Conservation (phyloP, 2,888 invertebrate genomes). For the Drosophila sordidapex region DNA sequence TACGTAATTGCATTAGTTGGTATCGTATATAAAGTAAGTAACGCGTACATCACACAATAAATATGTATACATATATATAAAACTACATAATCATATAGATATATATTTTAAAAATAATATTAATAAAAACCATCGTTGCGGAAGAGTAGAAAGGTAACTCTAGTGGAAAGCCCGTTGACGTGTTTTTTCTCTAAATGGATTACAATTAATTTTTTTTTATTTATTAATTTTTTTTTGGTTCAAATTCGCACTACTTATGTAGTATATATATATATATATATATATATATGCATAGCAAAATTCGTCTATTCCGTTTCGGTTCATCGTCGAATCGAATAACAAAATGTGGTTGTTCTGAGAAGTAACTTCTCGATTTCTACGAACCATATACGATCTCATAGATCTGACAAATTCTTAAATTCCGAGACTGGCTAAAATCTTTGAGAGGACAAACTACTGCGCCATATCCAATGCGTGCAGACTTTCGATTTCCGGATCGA, state of each 20-base stretch:
- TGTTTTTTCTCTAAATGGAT: constrained; percentile 37
- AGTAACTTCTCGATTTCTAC: constrained; percentile 31
- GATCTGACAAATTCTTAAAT: constrained; percentile 53
- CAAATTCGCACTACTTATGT: constrained; percentile 35
- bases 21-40: constrained; percentile 63
- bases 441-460: constrained; percentile 44
- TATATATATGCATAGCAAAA: constrained; percentile 47
- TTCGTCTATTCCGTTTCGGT: constrained; percentile 39
- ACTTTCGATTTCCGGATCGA: constrained; percentile 83
- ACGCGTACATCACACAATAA: constrained; percentile 73
- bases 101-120: not conserved
- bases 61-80: constrained; percentile 39
- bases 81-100: constrained; percentile 41
- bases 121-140: constrained; percentile 59
- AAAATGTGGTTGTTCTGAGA: constrained; percentile 31
- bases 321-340: constrained; percentile 16
- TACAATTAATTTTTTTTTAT: constrained; percentile 11
- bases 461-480: constrained; percentile 75
- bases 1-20: constrained; percentile 77
- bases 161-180: constrained; percentile 76
- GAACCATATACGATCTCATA: constrained; percentile 25
- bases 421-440: constrained; percentile 12
- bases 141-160: constrained; percentile 79
- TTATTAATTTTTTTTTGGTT: constrained; percentile 11
- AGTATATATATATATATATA: not conserved